Evolutionary conservation across 2,113 vertebrate species (phyloP).

Genomic region (Ifrita kowaldi): DNA sequence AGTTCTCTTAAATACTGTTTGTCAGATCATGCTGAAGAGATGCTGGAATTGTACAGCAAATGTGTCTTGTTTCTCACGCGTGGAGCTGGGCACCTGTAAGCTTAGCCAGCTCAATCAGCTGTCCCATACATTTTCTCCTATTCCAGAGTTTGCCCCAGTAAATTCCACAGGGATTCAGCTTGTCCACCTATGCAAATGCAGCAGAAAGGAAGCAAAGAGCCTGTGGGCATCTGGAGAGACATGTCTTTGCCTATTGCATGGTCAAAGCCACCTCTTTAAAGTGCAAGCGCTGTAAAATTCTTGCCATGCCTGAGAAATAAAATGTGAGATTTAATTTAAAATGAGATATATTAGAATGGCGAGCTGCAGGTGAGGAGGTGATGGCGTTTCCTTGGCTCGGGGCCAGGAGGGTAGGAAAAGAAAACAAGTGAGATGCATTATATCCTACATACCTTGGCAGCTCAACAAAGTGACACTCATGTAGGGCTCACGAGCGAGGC

Average conservation of each 20-base stretch:
- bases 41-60: neutral
- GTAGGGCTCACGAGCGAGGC: neutral
- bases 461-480: slow-evolving; percentile 32
- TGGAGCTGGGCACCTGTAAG: neutral
- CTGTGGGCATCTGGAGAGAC: neutral
- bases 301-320: slow-evolving; percentile 6
- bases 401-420: slow-evolving; percentile 56
- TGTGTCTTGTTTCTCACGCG: neutral
- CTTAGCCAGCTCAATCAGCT: neutral
- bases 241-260: neutral
- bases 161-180: neutral
- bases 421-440: slow-evolving; percentile 39
- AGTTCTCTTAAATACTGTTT: neutral
- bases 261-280: neutral
- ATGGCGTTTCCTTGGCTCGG: slow-evolving; percentile 5
- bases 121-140: neutral
- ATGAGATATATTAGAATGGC: slow-evolving; percentile 30
- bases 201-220: neutral
- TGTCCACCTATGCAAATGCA: neutral
- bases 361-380: slow-evolving; percentile 51
- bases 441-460: slow-evolving; percentile 38
- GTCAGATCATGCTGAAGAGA: neutral
- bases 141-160: neutral
- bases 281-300: neutral
- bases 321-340: slow-evolving; percentile 41